phyloP scores from a whole-genome alignment of 2,888 invertebrate species.

The Caenorhabditis auriculariae region DNA sequence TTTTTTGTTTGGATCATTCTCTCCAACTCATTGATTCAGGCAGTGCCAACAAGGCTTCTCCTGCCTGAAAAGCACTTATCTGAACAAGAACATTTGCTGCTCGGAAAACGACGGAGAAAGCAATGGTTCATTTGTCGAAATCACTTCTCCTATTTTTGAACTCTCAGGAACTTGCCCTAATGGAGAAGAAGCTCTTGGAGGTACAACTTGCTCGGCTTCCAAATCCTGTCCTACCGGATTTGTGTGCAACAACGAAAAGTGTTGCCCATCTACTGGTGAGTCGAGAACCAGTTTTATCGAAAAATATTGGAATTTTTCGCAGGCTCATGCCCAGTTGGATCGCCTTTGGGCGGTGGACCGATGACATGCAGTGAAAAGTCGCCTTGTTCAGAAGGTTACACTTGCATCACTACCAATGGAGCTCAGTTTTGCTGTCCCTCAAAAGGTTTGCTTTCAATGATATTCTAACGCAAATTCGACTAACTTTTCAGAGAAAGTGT shows the following conservation, averaged over 20 bases:
- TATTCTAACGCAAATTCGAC: neutral
- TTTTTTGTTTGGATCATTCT: too few relatives aligned
- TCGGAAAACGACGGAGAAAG: constrained; percentile 43
- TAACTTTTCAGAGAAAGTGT: constrained; percentile 32
- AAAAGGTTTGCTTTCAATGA: constrained; percentile 16
- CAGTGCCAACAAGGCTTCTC: constrained; percentile 58
- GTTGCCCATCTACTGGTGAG: constrained; percentile 54
- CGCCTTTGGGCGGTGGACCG: constrained; percentile 54
- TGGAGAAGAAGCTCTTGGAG: constrained; percentile 53
- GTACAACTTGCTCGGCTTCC: constrained; percentile 50
- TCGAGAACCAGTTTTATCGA: neutral
- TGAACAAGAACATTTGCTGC: constrained; percentile 59
- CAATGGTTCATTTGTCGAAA: neutral
- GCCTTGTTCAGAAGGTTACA: constrained; percentile 60
- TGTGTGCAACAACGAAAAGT: constrained; percentile 55
- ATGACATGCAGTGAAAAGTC: constrained; percentile 50
- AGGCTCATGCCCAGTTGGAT: constrained; percentile 59
- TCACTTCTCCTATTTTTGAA: too few relatives aligned
- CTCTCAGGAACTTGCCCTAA: constrained; percentile 51
- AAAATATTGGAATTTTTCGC: constrained; percentile 1
- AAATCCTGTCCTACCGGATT: constrained; percentile 58
- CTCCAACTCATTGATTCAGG: constrained; percentile 8
- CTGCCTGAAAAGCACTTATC: constrained; percentile 52
- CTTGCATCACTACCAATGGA: constrained; percentile 57
- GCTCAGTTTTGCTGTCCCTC: constrained; percentile 60